A percentile compares a stretch with the other conserved stretches of the same genome.
These are phyloP conservation scores for Phytoseiulus persimilis DNA, from an alignment of 2,888 invertebrate genomes.

Conservation along the genomic window DNA sequence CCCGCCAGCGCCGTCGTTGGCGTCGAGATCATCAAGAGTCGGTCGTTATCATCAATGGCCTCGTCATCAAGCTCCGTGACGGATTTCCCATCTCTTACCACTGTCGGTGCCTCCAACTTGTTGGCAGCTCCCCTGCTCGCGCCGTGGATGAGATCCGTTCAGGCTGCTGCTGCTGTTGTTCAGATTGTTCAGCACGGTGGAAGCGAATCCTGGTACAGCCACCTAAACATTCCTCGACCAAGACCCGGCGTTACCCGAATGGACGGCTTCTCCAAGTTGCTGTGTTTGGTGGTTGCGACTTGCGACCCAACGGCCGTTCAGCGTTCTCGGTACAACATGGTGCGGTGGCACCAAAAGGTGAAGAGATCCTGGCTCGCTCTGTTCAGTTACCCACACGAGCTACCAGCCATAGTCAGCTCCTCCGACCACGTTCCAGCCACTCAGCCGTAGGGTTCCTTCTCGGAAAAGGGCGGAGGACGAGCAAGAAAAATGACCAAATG, in stretches of 20 bases:
- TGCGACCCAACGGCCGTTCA: no score
- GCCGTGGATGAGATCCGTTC: neutral
- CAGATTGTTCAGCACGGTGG: neutral
- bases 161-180: neutral
- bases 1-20: neutral
- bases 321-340: no score
- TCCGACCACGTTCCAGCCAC: neutral
- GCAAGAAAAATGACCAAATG: neutral
- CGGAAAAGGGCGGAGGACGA: neutral
- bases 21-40: neutral
- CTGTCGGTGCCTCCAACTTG: neutral
- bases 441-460: neutral
- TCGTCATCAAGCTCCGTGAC: neutral
- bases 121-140: neutral
- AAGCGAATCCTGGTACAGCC: no score
- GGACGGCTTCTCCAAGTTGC: no score
- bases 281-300: no score
- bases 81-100: neutral
- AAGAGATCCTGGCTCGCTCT: no score
- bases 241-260: no score
- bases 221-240: no score
- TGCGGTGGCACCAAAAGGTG: no score
- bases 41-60: neutral
- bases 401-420: neutral
- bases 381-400: neutral